Percentiles rank a stretch among this genome's conserved stretches.
These are phyloP conservation scores for Trypoxylon attenuatum DNA, from an alignment of 2,888 invertebrate species.

Conservation along the genomic window DNA sequence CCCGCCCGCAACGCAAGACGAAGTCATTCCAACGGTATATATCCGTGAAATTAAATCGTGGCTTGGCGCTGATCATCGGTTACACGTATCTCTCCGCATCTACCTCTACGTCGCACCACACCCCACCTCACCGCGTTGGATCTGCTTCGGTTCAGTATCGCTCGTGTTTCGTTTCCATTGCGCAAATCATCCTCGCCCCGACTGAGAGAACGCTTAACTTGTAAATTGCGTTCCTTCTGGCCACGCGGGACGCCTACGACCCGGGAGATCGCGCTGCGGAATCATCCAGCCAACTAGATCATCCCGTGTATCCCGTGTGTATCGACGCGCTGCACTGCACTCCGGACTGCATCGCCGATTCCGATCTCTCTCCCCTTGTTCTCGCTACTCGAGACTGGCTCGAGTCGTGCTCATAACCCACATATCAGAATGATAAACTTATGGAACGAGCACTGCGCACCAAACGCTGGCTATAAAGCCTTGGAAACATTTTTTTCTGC, in stretches of 20 bases:
- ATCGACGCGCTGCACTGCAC: constrained; percentile 2
- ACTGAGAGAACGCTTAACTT: constrained; percentile 56
- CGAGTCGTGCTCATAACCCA: constrained; percentile 32
- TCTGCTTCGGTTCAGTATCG: too few species aligned
- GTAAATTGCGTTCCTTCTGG: constrained; percentile 54
- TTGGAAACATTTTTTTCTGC: too few species aligned
- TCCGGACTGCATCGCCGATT: constrained; percentile 26
- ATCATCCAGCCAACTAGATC: constrained; percentile 21
- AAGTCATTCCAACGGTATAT: constrained; percentile 45
- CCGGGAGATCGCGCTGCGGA: constrained; percentile 16
- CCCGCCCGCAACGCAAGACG: constrained; percentile 27
- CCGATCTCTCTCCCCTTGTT: constrained; percentile 7
- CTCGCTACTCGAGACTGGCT: constrained; percentile 9
- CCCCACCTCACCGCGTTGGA: too few species aligned
- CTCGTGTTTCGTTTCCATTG: constrained; percentile 58
- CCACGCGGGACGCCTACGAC: constrained; percentile 50
- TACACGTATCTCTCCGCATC: constrained; percentile 36
- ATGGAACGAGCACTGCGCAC: constrained; percentile 8
- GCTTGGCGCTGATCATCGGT: constrained; percentile 58
- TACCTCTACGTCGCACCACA: constrained; percentile 34
- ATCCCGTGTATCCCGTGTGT: background rate
- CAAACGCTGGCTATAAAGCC: too few species aligned
- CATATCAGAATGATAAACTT: constrained; percentile 38
- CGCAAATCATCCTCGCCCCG: constrained; percentile 62
- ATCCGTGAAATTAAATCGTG: constrained; percentile 64